Base-by-base conservation (phyloP, 53 echinoderm and acorn worm species). In the Echinometra lucunter region DNA sequence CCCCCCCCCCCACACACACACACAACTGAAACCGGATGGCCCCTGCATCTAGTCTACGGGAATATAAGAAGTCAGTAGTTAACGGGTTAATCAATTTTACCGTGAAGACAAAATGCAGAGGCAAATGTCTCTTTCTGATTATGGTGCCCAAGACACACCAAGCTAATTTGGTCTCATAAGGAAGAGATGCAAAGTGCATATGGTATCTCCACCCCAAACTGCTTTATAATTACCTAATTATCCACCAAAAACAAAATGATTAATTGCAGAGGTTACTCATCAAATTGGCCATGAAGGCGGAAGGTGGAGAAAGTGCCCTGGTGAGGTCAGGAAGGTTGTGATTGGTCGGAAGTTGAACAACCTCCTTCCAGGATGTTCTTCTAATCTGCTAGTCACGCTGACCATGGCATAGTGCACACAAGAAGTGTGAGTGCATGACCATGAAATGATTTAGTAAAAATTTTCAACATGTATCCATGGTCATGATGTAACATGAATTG, bases 311-410 rank as follows among this genome's bases (percentile, higher is more conserved):
- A 58, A 57, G 89, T 58, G 37, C 17, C 28, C 91, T 37, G 19
- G 27, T 28, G 10, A 27, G 45, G 69, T 69, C 67, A 91, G 91
- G 91, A 91, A 91, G 45, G 42, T 16, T 44, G 69, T 40, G 91
- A 91, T 91, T 91, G 91, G 91, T 69, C 91, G 67, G 67, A 91
- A 91, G 91, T 91, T 91, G 38, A 91, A 91, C 69, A 91, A 91
- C 91, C n/a, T 91, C 91, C 91, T 69, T 91, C 69, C 69, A 91
- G 66, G 91, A 91, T 44, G 91, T 91, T n/a, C 37, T 27, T 1
- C 69, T 91, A 70, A 91, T n/a, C 19, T 25, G 6, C n/a, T 7
- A 89, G 35, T 32, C 38, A 37, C 9, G 38, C 19, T 89, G 89
- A 89, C 89, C 60, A 60, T 60, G 85, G 85, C 21, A 85, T 49